phyloP scores from a whole-genome alignment of 2,113 vertebrate species.

The Dipodomys merriami region DNA sequence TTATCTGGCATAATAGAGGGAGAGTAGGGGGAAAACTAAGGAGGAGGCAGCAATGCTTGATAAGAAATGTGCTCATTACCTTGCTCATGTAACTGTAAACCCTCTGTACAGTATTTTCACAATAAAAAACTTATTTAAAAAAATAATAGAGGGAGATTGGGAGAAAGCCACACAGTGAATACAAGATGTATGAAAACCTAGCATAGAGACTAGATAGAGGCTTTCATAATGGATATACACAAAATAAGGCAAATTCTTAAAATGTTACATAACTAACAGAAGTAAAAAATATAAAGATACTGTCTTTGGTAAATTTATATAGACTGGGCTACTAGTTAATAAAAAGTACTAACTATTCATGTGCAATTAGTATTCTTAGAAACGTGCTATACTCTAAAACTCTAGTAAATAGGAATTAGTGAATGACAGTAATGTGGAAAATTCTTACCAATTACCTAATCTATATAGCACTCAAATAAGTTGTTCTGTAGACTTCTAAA shows the following conservation, averaged over 20 bases:
- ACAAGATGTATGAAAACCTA: conserved; percentile 1
- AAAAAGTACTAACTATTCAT: neutral
- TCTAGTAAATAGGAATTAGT: neutral
- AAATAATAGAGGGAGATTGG: neutral
- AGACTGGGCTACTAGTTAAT: neutral
- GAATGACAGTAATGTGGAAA: neutral
- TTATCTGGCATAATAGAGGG: neutral
- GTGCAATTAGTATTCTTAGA: neutral
- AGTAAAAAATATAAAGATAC: neutral
- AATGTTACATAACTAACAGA: neutral
- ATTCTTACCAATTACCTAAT: conserved; percentile 10
- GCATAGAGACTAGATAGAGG: neutral
- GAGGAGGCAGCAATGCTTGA: no score
- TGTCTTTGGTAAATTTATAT: neutral
- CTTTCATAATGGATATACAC: neutral
- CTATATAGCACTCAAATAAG: neutral
- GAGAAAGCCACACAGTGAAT: neutral
- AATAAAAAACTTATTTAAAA: no score
- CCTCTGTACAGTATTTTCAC: no score
- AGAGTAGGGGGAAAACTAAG: neutral
- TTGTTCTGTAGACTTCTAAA: neutral
- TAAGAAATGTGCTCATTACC: no score
- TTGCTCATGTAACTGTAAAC: no score
- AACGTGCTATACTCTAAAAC: neutral
- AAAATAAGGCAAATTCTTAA: neutral